Evolutionary conservation across 1,140 invertebrate species (phyloP).

Genomic region (Cyrtorhinus lividipennis): DNA sequence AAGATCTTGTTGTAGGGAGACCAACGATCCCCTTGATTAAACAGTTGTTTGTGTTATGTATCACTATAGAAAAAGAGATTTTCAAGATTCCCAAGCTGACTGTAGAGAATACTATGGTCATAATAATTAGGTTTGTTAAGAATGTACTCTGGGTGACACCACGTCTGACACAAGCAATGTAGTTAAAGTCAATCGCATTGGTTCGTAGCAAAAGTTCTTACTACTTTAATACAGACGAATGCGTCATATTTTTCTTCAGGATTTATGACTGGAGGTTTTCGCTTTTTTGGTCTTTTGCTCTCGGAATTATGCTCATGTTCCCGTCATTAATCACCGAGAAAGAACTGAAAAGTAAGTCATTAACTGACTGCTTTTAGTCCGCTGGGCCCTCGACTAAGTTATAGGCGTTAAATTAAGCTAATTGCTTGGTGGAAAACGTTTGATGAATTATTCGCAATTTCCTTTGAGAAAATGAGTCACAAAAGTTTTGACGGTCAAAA

Average conservation of each 20-base stretch:
- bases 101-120: no score
- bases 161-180: no score
- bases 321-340: not conserved
- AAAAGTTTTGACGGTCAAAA: not conserved
- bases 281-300: not conserved
- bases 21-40: no score
- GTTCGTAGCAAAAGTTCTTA: no score
- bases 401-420: constrained; percentile 3
- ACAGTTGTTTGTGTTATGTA: no score
- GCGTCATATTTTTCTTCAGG: not conserved
- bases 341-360: not conserved
- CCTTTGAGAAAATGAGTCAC: not conserved
- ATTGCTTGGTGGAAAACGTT: not conserved
- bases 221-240: no score
- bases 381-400: not conserved
- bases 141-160: no score
- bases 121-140: no score
- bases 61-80: no score
- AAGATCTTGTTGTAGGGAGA: no score
- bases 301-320: not conserved
- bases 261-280: not conserved
- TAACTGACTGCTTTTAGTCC: not conserved
- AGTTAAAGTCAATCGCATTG: no score
- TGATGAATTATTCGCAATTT: constrained; percentile 7
- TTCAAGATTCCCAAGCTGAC: no score